Evolutionary conservation across 1,140 invertebrate genomes (phyloP), one percentile per base, ranked within the genome.

Genomic region (Panulirus ornatus): DNA sequence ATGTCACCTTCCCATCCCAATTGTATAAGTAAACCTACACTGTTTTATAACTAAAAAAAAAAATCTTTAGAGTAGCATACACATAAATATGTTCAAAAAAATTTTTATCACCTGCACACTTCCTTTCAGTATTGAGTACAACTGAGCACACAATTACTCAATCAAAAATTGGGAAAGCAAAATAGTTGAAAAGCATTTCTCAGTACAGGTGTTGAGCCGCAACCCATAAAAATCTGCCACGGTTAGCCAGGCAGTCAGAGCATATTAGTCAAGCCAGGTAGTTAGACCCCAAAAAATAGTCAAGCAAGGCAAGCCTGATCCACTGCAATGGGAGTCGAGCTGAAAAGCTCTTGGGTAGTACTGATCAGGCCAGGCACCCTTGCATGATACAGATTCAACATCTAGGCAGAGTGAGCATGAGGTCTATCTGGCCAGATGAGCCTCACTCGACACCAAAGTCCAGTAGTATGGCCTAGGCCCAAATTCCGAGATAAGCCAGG

Each of bases 101-200:
- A 58, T 75, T 75, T 40, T 42, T 42, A 22, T 42, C 75, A 78
- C 40, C 40, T 78, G 27, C 75, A 78, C 40, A 78, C n/a, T 78
- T 38, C 75, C n/a, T 16, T 27, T 44, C 19, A 22, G 58, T 66
- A 30, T 47, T 14, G 42, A 47, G 42, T 78, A 78, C 44, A 78
- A 78, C n/a, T 78, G 75, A 78, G 75, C 75, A 47, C 75, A 47
- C 75, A 78, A 42, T 42, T 78, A 78, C 75, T 40, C 40, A 47
- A 42, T 47, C 40, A 27, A 47, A 78, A 47, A 38, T 40, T 40
- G 44, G 19, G 44, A 78, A 16, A 44, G 36, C 27, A 78, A n/a
- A n/a, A n/a, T n/a, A n/a, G n/a, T n/a, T n/a, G 22, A 47, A 34
- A 75, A 75, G 73, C 73, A 75, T 40, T 16, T 75, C 42, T 36